These are phyloP conservation scores for Agriopis marginaria DNA, from an alignment of 2,888 invertebrate species.

Conservation along the genomic window DNA sequence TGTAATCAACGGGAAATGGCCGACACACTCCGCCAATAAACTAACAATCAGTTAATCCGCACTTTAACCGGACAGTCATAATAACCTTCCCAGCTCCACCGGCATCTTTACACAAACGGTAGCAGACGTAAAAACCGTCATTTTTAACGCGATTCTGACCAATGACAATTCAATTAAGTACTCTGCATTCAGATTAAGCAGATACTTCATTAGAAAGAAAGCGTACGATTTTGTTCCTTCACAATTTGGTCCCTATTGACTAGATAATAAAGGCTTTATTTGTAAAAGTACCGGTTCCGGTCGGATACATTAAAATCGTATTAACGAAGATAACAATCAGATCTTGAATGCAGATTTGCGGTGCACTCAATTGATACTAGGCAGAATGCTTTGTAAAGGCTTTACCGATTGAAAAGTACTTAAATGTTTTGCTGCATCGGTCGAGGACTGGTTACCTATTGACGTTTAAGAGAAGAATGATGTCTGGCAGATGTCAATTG, in stretches of 20 bases:
- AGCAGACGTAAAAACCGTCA: conserved; percentile 24
- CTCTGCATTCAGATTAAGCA: conserved; percentile 24
- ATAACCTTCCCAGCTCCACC: conserved; percentile 37
- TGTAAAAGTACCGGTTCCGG: conserved; percentile 23
- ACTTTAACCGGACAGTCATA: conserved; percentile 29
- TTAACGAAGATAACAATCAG: conserved; percentile 78
- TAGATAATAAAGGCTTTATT: conserved; percentile 36
- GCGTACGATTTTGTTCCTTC: conserved; percentile 56
- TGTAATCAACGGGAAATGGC: conserved; percentile 5
- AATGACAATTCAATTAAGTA: conserved; percentile 38
- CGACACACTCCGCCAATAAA: conserved; percentile 35
- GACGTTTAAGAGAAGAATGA: conserved; percentile 13
- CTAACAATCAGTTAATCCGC: conserved; percentile 27
- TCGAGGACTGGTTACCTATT: conserved; percentile 7
- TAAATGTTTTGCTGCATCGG: conserved; percentile 12
- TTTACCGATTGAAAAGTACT: conserved; percentile 34
- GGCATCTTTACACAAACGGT: conserved; percentile 45
- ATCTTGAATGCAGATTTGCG: conserved; percentile 74
- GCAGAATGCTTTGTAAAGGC: conserved; percentile 33
- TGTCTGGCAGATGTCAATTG: conserved; percentile 33
- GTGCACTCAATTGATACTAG: conserved; percentile 60
- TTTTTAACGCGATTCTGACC: conserved; percentile 26
- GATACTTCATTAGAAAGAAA: conserved; percentile 48
- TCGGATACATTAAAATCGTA: conserved; percentile 58
- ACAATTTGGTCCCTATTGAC: conserved; percentile 35